Evolutionary conservation across 2,888 invertebrate genomes (phyloP).

Genomic region (Toxonevra muliebris): DNA sequence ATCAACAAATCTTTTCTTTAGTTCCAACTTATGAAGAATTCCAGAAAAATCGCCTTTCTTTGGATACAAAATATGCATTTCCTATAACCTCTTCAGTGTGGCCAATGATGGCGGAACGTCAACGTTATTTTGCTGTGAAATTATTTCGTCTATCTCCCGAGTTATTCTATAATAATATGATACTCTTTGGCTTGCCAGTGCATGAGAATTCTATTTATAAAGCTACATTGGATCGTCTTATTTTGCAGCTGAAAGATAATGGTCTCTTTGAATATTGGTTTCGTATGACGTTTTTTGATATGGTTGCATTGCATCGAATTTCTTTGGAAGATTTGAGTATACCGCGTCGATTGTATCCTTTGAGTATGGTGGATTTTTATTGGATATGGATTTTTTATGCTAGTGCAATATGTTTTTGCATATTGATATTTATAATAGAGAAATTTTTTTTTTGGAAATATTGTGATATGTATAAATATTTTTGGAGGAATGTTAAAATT

Average conservation of each 20-base stretch:
- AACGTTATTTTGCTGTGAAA: slow-evolving; percentile 16
- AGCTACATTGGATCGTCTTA: slow-evolving; percentile 34
- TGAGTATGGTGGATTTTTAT: slow-evolving; percentile 34
- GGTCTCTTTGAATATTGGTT: slow-evolving; percentile 42
- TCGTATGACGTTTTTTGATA: slow-evolving; percentile 28
- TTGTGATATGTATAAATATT: too few relatives aligned
- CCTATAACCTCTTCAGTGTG: slow-evolving; percentile 7
- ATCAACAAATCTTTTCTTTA: slow-evolving; percentile 3
- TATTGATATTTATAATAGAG: slow-evolving; percentile 9
- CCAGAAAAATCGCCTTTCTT: slow-evolving; percentile 6
- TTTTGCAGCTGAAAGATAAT: slow-evolving; percentile 10
- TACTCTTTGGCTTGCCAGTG: slow-evolving; percentile 7
- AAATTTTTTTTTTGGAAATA: background rate
- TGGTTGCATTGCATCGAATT: slow-evolving; percentile 29
- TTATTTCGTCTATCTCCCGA: slow-evolving; percentile 18
- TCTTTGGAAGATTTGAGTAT: slow-evolving; percentile 22
- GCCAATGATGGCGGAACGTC: slow-evolving; percentile 16
- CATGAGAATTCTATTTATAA: slow-evolving; percentile 42
- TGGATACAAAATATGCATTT: slow-evolving; percentile 18
- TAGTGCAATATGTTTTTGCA: slow-evolving; percentile 12
- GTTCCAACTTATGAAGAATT: slow-evolving; percentile 13
- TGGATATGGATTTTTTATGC: slow-evolving; percentile 32
- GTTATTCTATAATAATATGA: slow-evolving; percentile 4
- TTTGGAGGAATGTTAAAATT: too few relatives aligned
- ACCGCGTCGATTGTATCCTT: background rate